Evolutionary conservation across 1,140 invertebrate species (phyloP).

Genomic region (Lamellibrachia luymesi): DNA sequence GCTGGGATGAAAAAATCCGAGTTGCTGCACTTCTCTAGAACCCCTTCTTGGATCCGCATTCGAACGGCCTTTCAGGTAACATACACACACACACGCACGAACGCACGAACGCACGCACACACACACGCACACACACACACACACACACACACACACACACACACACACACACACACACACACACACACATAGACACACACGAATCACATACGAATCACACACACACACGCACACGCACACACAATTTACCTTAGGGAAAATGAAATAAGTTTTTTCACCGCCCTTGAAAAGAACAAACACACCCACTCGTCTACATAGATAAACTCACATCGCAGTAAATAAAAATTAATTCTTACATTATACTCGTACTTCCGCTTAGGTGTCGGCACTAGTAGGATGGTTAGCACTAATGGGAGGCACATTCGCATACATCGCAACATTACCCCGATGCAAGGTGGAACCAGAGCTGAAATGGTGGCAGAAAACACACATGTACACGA

Average conservation of each 20-base stretch:
- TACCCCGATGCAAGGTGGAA: slow-evolving; percentile 7
- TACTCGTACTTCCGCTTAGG: slow-evolving; percentile 5
- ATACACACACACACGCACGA: too few relatives aligned
- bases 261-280: too few relatives aligned
- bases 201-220: too few relatives aligned
- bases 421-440: slow-evolving; percentile 18
- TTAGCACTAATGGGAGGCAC: slow-evolving; percentile 22
- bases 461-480: slow-evolving; percentile 68
- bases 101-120: too few relatives aligned
- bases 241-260: too few relatives aligned
- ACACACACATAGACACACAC: too few relatives aligned
- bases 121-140: too few relatives aligned
- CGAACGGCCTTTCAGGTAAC: slow-evolving; percentile 20
- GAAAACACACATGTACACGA: slow-evolving; percentile 71
- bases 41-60: slow-evolving; percentile 24
- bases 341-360: neutral
- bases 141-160: too few relatives aligned
- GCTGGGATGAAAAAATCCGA: slow-evolving; percentile 32
- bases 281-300: too few relatives aligned
- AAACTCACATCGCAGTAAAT: neutral
- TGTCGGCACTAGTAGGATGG: slow-evolving; percentile 14
- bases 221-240: too few relatives aligned
- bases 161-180: too few relatives aligned
- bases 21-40: slow-evolving; percentile 26
- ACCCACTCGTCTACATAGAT: too few relatives aligned